Percentiles rank a stretch among this genome's conserved stretches.
Evolutionary conservation across 2,113 vertebrate genomes (phyloP).

Genomic region (Phalacrocorax carbo): DNA sequence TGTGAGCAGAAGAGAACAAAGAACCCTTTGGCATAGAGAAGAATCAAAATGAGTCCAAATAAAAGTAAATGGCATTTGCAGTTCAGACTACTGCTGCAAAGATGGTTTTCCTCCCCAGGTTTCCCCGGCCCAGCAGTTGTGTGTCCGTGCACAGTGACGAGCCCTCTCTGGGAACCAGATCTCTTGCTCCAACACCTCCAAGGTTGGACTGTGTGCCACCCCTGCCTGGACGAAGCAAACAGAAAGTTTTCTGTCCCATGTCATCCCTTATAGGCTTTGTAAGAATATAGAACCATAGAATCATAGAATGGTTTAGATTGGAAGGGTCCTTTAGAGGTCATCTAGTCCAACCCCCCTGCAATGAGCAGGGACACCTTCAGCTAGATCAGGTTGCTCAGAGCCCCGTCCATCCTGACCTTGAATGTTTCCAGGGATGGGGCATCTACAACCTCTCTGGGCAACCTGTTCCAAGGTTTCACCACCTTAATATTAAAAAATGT

Average conservation of each 20-base stretch:
- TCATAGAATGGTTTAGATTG: no score
- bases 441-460: no score
- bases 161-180: neutral
- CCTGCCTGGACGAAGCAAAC: neutral
- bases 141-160: neutral
- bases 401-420: no score
- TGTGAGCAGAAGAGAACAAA: neutral
- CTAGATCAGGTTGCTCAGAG: no score
- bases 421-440: no score
- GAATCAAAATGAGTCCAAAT: neutral
- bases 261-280: neutral
- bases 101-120: neutral
- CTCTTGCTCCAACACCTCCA: neutral
- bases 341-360: no score
- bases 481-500: no score
- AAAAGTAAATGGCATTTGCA: neutral
- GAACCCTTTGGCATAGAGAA: neutral
- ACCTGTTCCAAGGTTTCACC: no score
- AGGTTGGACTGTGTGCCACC: neutral
- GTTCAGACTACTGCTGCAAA: neutral
- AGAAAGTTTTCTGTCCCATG: neutral
- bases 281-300: neutral
- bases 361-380: no score
- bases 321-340: no score
- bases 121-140: neutral